Base-by-base conservation (phyloP, 2,888 invertebrate genomes). In the Acrobasis consociella region DNA sequence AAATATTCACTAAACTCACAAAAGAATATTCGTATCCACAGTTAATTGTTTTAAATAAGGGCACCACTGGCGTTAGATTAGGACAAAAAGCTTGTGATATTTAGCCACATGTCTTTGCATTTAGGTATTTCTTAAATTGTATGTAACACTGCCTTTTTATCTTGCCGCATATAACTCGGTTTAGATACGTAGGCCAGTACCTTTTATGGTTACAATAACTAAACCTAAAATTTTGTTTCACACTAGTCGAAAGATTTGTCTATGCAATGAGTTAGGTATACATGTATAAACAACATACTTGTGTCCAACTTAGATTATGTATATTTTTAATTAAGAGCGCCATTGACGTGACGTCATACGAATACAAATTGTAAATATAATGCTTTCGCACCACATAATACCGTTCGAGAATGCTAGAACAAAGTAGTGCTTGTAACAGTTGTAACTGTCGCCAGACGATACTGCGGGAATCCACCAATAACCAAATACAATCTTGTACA, bases 401-500 rank as follows among this genome's bases (percentile, higher is more conserved):
- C 13, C n/a, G 10, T 13, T 46, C 1, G 42, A 42, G 5, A 42
- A 42, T 42, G 10, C 46, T 46, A 46, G 46, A 46, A 31, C 8
- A 31, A 46, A n/a, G 46, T 46, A 46, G 46, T n/a, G 46, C 46
- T 55, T 55, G 53, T 15, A 37, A 51, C 11, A 1, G 22, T 37
- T 55, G 53, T 15, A 37, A 51, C 11, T 3, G 22, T 37, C 13
- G 3, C n/a, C 52, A n/a, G 37, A 37, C 9, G 13, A 37, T 52
- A 37, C 31, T 50, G 16, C 16, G 16, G 9, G 1, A 9, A 50
- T 16, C 17, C 16, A 50, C 17, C 16, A 16, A 8, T 13, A 31
- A 31, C 31, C 51, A 51, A n/a, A 51, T 51, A 53, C n/a, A 53
- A 37, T 53, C 53, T 53, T 53, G 37, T 53, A 53, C 53, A 53